Conservation (phyloP, 2,888 invertebrate genomes). For the Polymixis flavicincta region DNA sequence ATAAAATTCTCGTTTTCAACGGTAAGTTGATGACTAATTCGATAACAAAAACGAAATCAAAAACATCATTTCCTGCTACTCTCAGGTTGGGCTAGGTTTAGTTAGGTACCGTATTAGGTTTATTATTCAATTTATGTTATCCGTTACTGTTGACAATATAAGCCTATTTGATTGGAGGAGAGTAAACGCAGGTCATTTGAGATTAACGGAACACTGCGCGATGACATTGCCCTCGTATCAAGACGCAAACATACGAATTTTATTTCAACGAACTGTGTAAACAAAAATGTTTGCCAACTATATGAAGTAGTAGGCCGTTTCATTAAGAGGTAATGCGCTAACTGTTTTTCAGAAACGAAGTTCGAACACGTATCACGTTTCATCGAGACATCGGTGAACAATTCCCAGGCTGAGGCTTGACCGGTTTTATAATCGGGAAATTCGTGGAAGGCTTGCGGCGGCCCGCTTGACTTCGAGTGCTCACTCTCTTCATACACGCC, state of each 20-base stretch:
- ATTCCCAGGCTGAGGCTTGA: conserved; percentile 78
- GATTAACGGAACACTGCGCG: conserved; percentile 65
- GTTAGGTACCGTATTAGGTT: conserved; percentile 22
- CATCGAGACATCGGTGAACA: conserved; percentile 71
- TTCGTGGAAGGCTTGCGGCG: conserved; percentile 82
- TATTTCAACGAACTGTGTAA: conserved; percentile 50
- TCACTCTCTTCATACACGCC: conserved; percentile 52
- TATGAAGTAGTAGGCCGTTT: conserved; percentile 41
- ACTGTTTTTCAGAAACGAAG: conserved; percentile 70
- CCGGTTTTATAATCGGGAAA: conserved; percentile 83
- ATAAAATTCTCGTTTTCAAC: conserved; percentile 63
- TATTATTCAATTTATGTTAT: conserved; percentile 31
- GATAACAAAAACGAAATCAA: conserved; percentile 56
- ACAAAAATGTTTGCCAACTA: conserved; percentile 35
- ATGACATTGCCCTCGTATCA: conserved; percentile 62
- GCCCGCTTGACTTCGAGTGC: conserved; percentile 57
- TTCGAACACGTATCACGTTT: conserved; percentile 78
- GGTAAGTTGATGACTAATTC: conserved; percentile 64
- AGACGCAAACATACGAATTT: conserved; percentile 46
- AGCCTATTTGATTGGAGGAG: conserved; percentile 50
- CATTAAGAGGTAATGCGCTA: conserved; percentile 46
- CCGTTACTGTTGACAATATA: conserved; percentile 33
- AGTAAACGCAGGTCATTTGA: conserved; percentile 58
- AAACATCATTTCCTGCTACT: conserved; percentile 38
- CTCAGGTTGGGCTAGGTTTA: conserved; percentile 33